These are phyloP conservation scores for Polylopha cassiicola DNA, from an alignment of 2,888 invertebrate genomes.

Conservation along the genomic window DNA sequence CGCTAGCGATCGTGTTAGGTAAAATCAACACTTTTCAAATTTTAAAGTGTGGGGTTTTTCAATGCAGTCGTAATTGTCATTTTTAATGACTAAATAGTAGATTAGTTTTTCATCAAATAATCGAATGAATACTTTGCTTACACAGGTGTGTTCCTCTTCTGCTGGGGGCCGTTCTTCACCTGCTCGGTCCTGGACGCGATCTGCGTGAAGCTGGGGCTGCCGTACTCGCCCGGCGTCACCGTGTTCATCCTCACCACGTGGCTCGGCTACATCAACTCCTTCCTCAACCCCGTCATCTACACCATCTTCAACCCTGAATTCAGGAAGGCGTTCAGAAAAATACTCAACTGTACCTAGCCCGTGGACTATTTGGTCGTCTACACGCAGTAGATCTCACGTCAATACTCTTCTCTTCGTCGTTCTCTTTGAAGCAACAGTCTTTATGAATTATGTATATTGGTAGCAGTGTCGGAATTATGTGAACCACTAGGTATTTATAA, in stretches of 20 bases:
- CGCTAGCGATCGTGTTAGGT: conserved; percentile 98
- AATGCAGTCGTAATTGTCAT: too few relatives aligned
- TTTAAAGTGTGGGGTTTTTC: too few relatives aligned
- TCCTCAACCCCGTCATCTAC: too few relatives aligned
- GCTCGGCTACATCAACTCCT: too few relatives aligned
- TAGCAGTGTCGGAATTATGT: too few relatives aligned
- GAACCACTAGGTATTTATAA: too few relatives aligned
- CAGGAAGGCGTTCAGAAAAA: too few relatives aligned
- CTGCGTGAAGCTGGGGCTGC: conserved; percentile 89
- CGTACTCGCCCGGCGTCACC: conserved; percentile 90
- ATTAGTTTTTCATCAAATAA: too few relatives aligned
- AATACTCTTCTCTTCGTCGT: not conserved
- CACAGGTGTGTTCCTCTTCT: conserved; percentile 97
- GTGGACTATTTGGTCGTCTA: conserved; percentile 66
- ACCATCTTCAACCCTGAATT: too few relatives aligned
- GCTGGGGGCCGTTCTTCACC: conserved; percentile 99
- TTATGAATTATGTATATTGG: not conserved
- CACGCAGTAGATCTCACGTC: conserved; percentile 38
- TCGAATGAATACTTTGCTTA: conserved; percentile 30
- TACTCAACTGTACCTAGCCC: conserved; percentile 79
- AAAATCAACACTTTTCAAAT: too few relatives aligned
- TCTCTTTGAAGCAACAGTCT: conserved; percentile 5
- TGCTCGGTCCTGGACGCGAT: conserved; percentile 98
- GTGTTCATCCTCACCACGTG: conserved; percentile 97
- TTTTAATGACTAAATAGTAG: too few relatives aligned